Evolutionary conservation across 2,888 invertebrate genomes (phyloP).

Genomic region (Penaeus monodon): DNA sequence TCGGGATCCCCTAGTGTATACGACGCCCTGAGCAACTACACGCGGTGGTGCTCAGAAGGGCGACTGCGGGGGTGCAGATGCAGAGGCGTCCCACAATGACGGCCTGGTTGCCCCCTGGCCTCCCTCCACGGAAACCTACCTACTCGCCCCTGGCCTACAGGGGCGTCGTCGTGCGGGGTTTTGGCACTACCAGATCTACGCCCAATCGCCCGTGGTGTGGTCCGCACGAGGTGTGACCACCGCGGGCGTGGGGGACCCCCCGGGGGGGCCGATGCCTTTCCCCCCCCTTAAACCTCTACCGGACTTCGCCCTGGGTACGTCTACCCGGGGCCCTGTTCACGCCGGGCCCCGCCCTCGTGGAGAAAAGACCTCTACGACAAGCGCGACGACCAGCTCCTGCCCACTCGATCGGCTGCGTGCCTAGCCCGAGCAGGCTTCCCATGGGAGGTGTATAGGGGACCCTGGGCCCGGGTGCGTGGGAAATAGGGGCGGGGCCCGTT

Average conservation of each 20-base stretch:
- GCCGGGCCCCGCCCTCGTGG: slow-evolving; percentile 64
- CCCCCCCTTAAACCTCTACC: slow-evolving; percentile 51
- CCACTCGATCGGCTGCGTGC: background rate
- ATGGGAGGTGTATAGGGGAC: slow-evolving; percentile 37
- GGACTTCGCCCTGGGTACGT: slow-evolving; percentile 43
- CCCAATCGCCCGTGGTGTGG: slow-evolving; percentile 68
- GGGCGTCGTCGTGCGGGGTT: slow-evolving; percentile 66
- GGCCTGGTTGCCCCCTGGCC: slow-evolving; percentile 47
- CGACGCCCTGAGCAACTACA: slow-evolving; percentile 67
- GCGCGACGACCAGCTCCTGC: background rate
- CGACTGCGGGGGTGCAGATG: slow-evolving; percentile 12
- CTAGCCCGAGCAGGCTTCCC: slow-evolving; percentile 8
- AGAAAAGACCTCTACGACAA: slow-evolving; percentile 35
- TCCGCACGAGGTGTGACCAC: slow-evolving; percentile 67
- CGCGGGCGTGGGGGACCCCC: slow-evolving; percentile 64
- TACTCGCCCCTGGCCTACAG: slow-evolving; percentile 69
- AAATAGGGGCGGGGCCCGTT: no score
- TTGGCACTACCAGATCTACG: slow-evolving; percentile 64
- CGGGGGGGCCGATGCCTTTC: slow-evolving; percentile 62
- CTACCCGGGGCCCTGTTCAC: slow-evolving; percentile 64
- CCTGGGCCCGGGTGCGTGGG: background rate
- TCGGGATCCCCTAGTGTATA: slow-evolving; percentile 40
- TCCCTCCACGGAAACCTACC: slow-evolving; percentile 46
- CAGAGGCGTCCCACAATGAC: slow-evolving; percentile 48
- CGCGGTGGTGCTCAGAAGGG: slow-evolving; percentile 27